These are phyloP conservation scores for Meleagris gallopavo DNA, from an alignment of 2,113 vertebrate genomes.

Conservation along the genomic window DNA sequence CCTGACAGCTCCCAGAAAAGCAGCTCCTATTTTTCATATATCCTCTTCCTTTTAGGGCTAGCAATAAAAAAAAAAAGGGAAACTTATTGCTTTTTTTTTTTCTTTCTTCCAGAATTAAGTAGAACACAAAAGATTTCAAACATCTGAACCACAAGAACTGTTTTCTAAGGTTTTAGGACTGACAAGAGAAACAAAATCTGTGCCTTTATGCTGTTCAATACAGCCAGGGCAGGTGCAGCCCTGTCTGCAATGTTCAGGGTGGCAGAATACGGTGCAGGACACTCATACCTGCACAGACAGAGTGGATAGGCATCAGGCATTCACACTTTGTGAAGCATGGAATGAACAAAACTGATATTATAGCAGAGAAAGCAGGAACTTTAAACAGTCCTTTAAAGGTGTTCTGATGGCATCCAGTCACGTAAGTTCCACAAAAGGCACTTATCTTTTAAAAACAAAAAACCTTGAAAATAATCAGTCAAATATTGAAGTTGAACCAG, in stretches of 20 bases:
- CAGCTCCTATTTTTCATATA: neutral
- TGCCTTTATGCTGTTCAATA: neutral
- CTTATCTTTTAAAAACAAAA: neutral
- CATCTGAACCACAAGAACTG: rapidly evolving
- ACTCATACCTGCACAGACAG: rapidly evolving
- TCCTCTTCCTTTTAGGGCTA: neutral
- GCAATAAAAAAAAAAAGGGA: neutral
- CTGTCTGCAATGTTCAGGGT: rapidly evolving
- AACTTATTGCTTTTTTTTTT: neutral
- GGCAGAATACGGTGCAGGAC: rapidly evolving
- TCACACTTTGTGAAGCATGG: neutral
- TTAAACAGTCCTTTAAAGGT: neutral
- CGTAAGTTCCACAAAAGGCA: neutral
- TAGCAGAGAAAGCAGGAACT: neutral
- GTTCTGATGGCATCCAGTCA: neutral
- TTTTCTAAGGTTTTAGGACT: neutral
- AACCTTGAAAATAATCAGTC: neutral
- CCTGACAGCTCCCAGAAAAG: neutral
- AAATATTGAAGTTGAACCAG: neutral
- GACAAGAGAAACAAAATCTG: neutral
- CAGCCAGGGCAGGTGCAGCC: neutral
- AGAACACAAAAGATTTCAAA: neutral
- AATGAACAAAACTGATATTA: neutral
- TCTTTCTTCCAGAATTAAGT: neutral
- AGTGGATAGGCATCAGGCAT: neutral